A percentile compares a stretch with the other conserved stretches of the same genome.
phyloP scores from a whole-genome alignment of 2,113 vertebrate species.

The Thryonomys swinderianus region DNA sequence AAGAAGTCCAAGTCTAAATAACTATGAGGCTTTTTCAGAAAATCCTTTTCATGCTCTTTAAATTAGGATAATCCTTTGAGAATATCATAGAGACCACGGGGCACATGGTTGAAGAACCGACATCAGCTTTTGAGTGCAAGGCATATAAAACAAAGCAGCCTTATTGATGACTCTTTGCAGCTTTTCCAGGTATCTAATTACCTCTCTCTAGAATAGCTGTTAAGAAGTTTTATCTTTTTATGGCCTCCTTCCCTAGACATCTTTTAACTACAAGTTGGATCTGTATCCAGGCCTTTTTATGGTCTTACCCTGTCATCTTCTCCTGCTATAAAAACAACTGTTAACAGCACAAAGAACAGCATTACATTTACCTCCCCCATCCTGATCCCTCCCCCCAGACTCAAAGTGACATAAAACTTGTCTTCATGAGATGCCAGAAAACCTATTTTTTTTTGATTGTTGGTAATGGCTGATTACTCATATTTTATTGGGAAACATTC shows the following conservation, averaged over 20 bases:
- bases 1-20: not conserved
- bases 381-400: not conserved
- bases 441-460: not conserved
- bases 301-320: constrained; percentile 18
- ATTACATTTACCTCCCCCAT: not conserved
- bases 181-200: constrained; percentile 59
- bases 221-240: constrained; percentile 68
- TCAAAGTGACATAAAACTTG: constrained; percentile 5
- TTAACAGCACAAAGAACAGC: constrained; percentile 57
- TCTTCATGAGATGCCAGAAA: not conserved
- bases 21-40: not conserved
- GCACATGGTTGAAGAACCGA: not conserved
- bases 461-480: constrained; percentile 1
- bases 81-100: not conserved
- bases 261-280: constrained; percentile 58
- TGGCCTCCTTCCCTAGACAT: constrained; percentile 45
- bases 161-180: constrained; percentile 15
- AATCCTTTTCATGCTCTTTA: not conserved
- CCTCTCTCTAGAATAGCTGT: constrained; percentile 21
- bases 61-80: constrained; percentile 24
- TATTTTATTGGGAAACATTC: constrained; percentile 1
- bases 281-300: constrained; percentile 53
- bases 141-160: not conserved
- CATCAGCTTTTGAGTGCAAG: not conserved
- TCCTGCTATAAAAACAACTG: constrained; percentile 19